Conservation (phyloP, 2,888 invertebrate genomes). For the Aphidoletes aphidimyza region DNA sequence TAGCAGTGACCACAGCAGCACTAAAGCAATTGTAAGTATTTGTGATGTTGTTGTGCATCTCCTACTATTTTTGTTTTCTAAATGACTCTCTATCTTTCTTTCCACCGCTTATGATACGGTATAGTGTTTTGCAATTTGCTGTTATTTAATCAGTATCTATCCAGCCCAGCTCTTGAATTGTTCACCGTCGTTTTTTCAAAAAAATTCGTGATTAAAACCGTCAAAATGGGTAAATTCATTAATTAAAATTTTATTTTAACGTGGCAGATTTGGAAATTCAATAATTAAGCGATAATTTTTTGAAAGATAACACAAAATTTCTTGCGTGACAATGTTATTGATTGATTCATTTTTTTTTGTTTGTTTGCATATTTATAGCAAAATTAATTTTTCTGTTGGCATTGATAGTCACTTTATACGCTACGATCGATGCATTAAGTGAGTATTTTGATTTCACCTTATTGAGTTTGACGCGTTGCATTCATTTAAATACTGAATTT, state of each 20-base stretch:
- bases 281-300: neutral
- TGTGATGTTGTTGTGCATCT: neutral
- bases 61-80: neutral
- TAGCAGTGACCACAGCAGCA: neutral
- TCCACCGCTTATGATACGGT: neutral
- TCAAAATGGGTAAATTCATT: no score
- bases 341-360: neutral
- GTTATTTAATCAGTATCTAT: neutral
- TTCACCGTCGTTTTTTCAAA: neutral
- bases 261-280: neutral
- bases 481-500: neutral
- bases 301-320: neutral
- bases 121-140: neutral
- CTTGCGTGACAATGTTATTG: neutral
- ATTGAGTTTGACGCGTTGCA: neutral
- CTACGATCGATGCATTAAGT: constrained; percentile 24
- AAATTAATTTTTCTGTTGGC: constrained; percentile 13
- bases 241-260: neutral
- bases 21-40: neutral
- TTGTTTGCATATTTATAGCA: neutral
- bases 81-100: neutral
- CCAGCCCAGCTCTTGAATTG: neutral
- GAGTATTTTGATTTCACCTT: neutral
- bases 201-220: no score
- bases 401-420: neutral